These are phyloP conservation scores for Polydrusus pterygomalis DNA, from an alignment of 2,888 invertebrate genomes.

Conservation along the genomic window DNA sequence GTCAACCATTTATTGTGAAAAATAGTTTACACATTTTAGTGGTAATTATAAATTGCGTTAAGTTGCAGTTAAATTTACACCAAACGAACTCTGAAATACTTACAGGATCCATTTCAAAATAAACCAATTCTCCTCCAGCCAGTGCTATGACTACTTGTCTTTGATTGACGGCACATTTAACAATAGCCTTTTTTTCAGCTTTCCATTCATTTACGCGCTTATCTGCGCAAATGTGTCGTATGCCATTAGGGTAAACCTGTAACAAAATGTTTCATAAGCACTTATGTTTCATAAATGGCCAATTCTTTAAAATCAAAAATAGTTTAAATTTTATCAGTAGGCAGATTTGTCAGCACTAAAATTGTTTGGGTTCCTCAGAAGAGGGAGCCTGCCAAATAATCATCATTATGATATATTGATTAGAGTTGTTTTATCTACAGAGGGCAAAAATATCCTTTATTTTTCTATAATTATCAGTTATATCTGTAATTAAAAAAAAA, in stretches of 20 bases:
- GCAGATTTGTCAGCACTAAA: constrained; percentile 35
- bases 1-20: no score
- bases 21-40: no score
- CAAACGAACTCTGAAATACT: constrained; percentile 70
- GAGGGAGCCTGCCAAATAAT: constrained; percentile 44
- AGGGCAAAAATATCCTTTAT: no score
- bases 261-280: neutral
- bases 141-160: constrained; percentile 98
- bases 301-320: no score
- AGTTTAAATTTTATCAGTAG: constrained; percentile 25
- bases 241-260: constrained; percentile 97
- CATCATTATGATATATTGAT: constrained; percentile 11
- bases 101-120: constrained; percentile 99
- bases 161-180: constrained; percentile 98
- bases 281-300: no score
- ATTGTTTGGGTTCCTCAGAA: constrained; percentile 41
- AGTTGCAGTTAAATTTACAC: no score
- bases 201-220: constrained; percentile 99
- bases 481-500: no score
- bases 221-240: constrained; percentile 97
- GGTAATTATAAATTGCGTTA: no score
- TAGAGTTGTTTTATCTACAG: no score
- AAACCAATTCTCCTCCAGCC: constrained; percentile 97
- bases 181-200: constrained; percentile 96
- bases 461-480: no score